These are phyloP conservation scores for Pantherophis guttatus DNA, from an alignment of 2,113 vertebrate species.

Conservation along the genomic window DNA sequence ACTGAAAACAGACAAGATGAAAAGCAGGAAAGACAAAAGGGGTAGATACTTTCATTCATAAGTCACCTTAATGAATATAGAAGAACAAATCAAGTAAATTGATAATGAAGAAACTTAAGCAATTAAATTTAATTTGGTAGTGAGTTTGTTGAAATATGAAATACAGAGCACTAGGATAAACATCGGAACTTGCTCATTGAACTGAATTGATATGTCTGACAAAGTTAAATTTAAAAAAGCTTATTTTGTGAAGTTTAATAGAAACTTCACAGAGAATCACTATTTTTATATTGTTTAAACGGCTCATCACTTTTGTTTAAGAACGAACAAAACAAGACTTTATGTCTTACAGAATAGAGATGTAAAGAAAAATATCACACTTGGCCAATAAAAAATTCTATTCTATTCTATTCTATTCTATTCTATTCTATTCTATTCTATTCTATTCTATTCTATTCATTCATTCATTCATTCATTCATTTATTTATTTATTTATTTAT, in stretches of 20 bases:
- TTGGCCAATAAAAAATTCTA: no score
- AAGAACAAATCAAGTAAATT: constrained; percentile 35
- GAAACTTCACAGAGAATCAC: not conserved
- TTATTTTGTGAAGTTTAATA: not conserved
- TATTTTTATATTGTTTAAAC: not conserved
- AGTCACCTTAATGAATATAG: constrained; percentile 24
- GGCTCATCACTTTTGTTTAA: not conserved
- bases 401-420: no score
- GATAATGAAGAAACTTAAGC: constrained; percentile 46
- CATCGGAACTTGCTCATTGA: constrained; percentile 34
- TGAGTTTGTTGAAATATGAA: constrained; percentile 47
- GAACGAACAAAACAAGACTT: not conserved
- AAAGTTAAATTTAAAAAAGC: not conserved
- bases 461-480: no score
- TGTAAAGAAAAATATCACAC: not conserved
- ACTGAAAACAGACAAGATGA: not conserved
- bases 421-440: no score
- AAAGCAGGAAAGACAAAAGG: constrained; percentile 37
- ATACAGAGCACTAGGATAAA: constrained; percentile 37
- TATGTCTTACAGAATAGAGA: not conserved
- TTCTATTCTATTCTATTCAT: no score
- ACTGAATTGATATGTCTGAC: not conserved
- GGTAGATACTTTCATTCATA: constrained; percentile 16
- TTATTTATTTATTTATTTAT: no score
- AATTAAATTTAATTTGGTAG: constrained; percentile 58